Base-by-base conservation (phyloP, 1,140 invertebrate genomes). In the Reticulitermes speratus region DNA sequence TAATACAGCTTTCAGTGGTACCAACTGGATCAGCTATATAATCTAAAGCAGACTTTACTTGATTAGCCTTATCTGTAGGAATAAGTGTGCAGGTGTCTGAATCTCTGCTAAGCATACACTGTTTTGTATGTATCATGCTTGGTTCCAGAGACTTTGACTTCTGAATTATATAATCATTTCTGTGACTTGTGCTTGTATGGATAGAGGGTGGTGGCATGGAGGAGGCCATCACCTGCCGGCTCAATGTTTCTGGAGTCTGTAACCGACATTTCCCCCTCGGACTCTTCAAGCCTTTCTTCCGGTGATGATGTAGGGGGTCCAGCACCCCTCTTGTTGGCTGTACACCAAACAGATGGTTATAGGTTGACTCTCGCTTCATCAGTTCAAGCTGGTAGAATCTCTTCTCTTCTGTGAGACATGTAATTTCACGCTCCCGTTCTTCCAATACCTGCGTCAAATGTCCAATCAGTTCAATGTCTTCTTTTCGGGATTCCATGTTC, bases 381-480 rank as follows among this genome's bases (percentile, higher is more conserved):
- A 89, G 84, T 86, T 89, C 88, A 88, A 88, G 44, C 44, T 88
- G 87, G 85, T 87, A 88, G 44, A 88, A 88, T n/a, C 87, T 75
- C 82, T 92, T 92, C 87, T 92, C 91, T 89, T 93, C 93, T 30
- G 92, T 93, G 16, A 94, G 89, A 44, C 91, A 90, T 30, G 91
- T 91, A 21, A 93, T 87, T 88, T 93, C 93, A 85, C 92, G 91
- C 88, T 93, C 93, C 88, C 93, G 92, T 82, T 93, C 92, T 16
- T 92, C 92, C 85, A 93, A 91, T 14, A 92, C 90, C 87, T 91
- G 90, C 65, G 91, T 90, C 52, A 94, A 87, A 86, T 93, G 93
- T 32, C 91, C 90, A 48, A 93, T 93, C 86, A 92, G 90, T 75
- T 92, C 91, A 25, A 93, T 85, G 87, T 93, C 93, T 88, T 93